Base-by-base conservation (phyloP, 30 jellyfish, hydroid and myxozoan species). In the Nemopilema nomurai region DNA sequence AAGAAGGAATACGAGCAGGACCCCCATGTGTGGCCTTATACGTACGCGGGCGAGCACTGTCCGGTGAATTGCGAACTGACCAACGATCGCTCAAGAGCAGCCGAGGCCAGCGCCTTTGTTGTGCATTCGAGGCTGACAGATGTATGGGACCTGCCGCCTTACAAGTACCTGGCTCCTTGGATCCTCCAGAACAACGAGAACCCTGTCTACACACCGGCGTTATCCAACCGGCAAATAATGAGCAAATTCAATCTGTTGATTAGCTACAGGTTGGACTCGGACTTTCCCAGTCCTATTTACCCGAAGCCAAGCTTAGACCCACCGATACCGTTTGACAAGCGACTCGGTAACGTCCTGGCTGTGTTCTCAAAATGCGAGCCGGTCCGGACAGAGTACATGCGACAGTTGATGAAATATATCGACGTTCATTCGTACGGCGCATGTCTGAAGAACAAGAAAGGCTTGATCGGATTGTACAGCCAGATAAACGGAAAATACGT, bases 191-290 rank as follows among this genome's bases (percentile, higher is more conserved):
- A 94, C 83, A 94, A 94, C 83, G 99, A 94, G 71, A 94, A 94
- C 84, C 99, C 99, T 23, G 99, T 94, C 8, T 94, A 94, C 90
- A 94, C 99, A 1, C 99, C 99, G 9, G 99, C 99, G 19, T 41
- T 94, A 16, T 90, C 91, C 31, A 97, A 94, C 69, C 96, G 96
- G 20, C 87, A 97, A 25, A 77, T 94, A 17, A 94, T 94, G 99
- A 85, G 90, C 83, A 94, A 94, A 63, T 94, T 94, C 69, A 94
- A 94, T 77, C 88, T 94, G 26, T 92, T 94, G 31, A 90, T 94
- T 26, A 90, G 98, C 25, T 94, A 94, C 78, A 68, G 99, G 21
- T 82, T 94, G 21, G 99, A 94, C 83, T 89, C 99, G 32, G 99
- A 94, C 57, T 94, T 94, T 28, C 99, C 99, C 70, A 90, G 98